A percentile compares a stretch with the other conserved stretches of the same genome.
Evolutionary conservation across 2,888 invertebrate species (phyloP).

Genomic region (Pyrgus malvae): DNA sequence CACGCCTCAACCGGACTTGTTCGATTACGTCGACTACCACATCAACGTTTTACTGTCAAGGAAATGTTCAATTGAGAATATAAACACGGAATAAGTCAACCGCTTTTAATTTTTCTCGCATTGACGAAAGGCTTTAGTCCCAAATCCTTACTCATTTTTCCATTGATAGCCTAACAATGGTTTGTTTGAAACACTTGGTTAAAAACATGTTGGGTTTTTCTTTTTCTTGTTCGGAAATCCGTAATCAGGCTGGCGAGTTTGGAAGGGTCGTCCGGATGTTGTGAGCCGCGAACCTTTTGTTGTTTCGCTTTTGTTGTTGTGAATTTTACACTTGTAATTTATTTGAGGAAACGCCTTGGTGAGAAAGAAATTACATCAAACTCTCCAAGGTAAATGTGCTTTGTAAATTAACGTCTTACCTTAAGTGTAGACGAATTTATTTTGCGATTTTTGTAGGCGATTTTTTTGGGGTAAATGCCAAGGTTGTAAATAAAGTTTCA

Average conservation of each 20-base stretch:
- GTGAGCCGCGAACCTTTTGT: slow-evolving; percentile 79
- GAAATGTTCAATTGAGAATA: slow-evolving; percentile 59
- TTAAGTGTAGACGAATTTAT: not conserved
- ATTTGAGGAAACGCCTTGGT: slow-evolving; percentile 80
- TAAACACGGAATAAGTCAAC: slow-evolving; percentile 40
- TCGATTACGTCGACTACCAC: slow-evolving; percentile 69
- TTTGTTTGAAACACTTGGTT: slow-evolving; percentile 57
- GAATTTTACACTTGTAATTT: slow-evolving; percentile 82
- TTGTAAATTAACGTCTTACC: slow-evolving; percentile 72
- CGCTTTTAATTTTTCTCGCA: slow-evolving; percentile 29
- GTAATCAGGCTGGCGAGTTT: slow-evolving; percentile 81
- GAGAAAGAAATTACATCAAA: slow-evolving; percentile 79
- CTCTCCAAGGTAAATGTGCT: slow-evolving; percentile 78
- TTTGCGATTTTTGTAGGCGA: too few relatives aligned
- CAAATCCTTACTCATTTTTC: slow-evolving; percentile 38
- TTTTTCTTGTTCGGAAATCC: slow-evolving; percentile 79
- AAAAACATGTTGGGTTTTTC: slow-evolving; percentile 50
- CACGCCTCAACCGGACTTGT: slow-evolving; percentile 64
- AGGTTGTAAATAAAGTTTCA: too few relatives aligned
- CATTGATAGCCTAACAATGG: slow-evolving; percentile 46
- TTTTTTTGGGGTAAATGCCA: too few relatives aligned
- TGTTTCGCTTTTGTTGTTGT: slow-evolving; percentile 80
- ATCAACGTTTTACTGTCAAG: slow-evolving; percentile 59
- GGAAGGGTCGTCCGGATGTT: slow-evolving; percentile 80
- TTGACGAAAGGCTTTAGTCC: slow-evolving; percentile 18